Evolutionary conservation across 30 jellyfish, hydroid and myxozoan genomes (phyloP), one percentile per base, ranked within the genome.

Genomic region (Mastigias papua): DNA sequence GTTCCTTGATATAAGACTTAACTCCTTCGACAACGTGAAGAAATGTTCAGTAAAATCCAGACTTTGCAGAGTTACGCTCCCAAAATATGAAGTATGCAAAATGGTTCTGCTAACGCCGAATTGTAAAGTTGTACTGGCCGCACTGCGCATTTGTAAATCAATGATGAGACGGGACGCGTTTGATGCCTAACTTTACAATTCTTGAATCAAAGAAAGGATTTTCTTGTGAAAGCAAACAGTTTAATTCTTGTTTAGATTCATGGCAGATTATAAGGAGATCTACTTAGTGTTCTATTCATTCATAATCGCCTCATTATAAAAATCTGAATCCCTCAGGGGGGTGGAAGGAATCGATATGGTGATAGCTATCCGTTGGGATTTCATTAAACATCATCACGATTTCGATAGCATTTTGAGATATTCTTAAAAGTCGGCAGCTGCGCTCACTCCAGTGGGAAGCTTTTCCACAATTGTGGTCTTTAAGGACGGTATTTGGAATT

Each of bases 241-340:
- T 57, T 34, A 78, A 78, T 78, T 57, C 71, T 32, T 28, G 89
- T 61, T 46, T 29, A 42, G 74, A 54, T 48, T 34, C 65, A 61
- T 69, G 20, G 29, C 30, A 70, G 93, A 84, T 84, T 84, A 84
- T 25, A 23, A 84, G 80, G 23, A 76, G 81, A 84, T 69, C 73
- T 28, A 60, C 75, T 70, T 58, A 69, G 60, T 84, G 34, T 61
- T 70, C 30, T 73, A 51, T 84, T 84, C 76, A 70, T 33, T 13
- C 10, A 25, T 31, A 84, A 84, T 84, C 93, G 73, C 70, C 42
- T 69, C 80, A 84, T 62, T 84, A 42, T 62, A 37, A 28, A 19
- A 27, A 25, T 7, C 67, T 61, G 51, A 51, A 51, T 68, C 76
- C 35, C 30, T 25, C 81, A 29, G 89, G 89, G 89, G 89, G 78